These are phyloP conservation scores for Chirona hameri DNA, from an alignment of 2,888 invertebrate genomes.

Conservation along the genomic window DNA sequence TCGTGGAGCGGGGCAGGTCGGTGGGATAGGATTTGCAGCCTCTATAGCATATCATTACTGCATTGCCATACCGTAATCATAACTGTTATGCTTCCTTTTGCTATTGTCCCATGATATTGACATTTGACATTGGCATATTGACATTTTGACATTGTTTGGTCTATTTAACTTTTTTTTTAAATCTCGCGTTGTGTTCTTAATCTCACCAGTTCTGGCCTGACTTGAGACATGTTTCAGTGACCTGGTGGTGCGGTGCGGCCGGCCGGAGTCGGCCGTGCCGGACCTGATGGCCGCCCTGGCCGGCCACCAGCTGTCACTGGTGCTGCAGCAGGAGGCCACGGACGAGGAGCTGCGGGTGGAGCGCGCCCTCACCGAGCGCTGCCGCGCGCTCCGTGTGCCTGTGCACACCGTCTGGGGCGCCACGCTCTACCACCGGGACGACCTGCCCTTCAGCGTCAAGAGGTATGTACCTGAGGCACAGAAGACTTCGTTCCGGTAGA, in stretches of 20 bases:
- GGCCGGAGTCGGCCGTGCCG: constrained; percentile 33
- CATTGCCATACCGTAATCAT: too few relatives aligned
- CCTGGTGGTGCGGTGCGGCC: constrained; percentile 32
- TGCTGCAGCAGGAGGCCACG: constrained; percentile 40
- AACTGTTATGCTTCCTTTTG: too few relatives aligned
- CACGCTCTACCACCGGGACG: constrained; percentile 40
- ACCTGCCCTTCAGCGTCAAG: constrained; percentile 38
- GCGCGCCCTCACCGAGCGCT: constrained; percentile 34
- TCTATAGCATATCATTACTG: too few relatives aligned
- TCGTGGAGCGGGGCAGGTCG: constrained; percentile 36
- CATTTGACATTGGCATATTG: too few relatives aligned
- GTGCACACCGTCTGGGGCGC: constrained; percentile 39
- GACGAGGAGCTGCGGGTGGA: constrained; percentile 41
- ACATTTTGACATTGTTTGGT: too few relatives aligned
- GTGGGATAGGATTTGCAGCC: too few relatives aligned
- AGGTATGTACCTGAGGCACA: constrained; percentile 13
- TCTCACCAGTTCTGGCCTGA: too few relatives aligned
- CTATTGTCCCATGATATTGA: too few relatives aligned
- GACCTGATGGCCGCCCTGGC: constrained; percentile 22
- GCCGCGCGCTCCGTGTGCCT: constrained; percentile 32
- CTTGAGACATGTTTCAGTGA: constrained; percentile 22
- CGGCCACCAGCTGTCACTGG: constrained; percentile 29
- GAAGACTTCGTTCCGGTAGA: too few relatives aligned
- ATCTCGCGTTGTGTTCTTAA: too few relatives aligned
- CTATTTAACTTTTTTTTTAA: too few relatives aligned